Evolutionary conservation across 2,797 vertebrate species (phyloP).

Genomic region (Dryobates pubescens): DNA sequence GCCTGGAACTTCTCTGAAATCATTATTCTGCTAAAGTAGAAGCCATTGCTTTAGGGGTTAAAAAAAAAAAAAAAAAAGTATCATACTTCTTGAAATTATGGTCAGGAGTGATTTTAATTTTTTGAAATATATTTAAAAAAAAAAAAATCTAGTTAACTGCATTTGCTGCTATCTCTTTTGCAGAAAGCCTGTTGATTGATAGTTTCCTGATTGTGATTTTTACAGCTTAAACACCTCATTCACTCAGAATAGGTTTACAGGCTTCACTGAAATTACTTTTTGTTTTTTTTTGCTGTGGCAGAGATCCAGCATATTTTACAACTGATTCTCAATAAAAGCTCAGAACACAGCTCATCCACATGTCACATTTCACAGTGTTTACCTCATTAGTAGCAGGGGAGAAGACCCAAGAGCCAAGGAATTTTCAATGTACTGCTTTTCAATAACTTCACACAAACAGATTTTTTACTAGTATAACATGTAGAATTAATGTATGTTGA

Average conservation of each 20-base stretch:
- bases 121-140: neutral
- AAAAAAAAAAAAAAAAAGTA: too few species aligned
- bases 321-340: conserved; percentile 60
- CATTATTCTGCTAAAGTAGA: neutral
- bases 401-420: conserved; percentile 20
- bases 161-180: conserved; percentile 8
- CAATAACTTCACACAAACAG: conserved; percentile 23
- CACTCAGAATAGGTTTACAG: conserved; percentile 37
- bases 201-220: conserved; percentile 49
- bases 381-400: conserved; percentile 52
- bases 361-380: conserved; percentile 57
- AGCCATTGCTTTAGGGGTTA: neutral
- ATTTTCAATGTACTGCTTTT: conserved; percentile 32
- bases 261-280: conserved; percentile 54
- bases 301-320: conserved; percentile 62
- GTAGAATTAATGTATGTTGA: neutral
- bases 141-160: neutral
- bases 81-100: conserved; percentile 7
- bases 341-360: conserved; percentile 21
- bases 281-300: conserved; percentile 7
- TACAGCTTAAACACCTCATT: conserved; percentile 56
- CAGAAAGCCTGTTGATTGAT: conserved; percentile 51
- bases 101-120: neutral
- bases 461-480: neutral
- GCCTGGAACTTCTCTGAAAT: neutral